Base-by-base conservation (phyloP, 2,797 vertebrate genomes). In the Lerista edwardsae region DNA sequence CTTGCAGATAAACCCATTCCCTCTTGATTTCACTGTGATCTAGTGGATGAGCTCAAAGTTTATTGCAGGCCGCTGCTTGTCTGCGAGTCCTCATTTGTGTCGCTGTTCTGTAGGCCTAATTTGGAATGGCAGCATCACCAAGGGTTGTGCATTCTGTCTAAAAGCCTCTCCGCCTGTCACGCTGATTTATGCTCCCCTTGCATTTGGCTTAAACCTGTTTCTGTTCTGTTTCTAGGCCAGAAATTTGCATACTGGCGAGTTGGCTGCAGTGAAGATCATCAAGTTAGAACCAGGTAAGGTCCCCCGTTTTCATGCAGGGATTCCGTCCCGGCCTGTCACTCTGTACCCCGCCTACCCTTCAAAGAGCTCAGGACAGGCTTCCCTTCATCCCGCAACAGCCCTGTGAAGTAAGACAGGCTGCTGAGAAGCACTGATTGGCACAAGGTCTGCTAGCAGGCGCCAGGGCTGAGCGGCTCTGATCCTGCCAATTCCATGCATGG, bases 211-310 rank as follows among this genome's bases (percentile, higher is more conserved):
- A 92, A 92, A 44, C 51, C 0, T 23, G 17, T 88, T 47, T 90
- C 89, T 34, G 68, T 88, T 95, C 89, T 95, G 39, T 91, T 97
- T 94, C 4, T 96, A 99, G 99, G 99, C 99, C 90, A 97, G 98
- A 94, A 99, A 99, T 94, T 95, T 99, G 90, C 96, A 98, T 85
- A 99, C 97, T 0, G 98, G 98, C 94, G 98, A 99, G 82, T 95
- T 99, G 88, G 98, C 98, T 91, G 99, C 99, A 88, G 98, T 99
- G 89, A 99, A 99, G 97, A 98, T 99, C 92, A 99, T 99, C 91
- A 99, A 99, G 93, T 94, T 99, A 95, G 99, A 99, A 92, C 98
- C 97, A 94, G 98, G 99, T 99, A 96, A 97, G 97, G 19, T 95
- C 86, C 15, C 86, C 57, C 90, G 51, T 23, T 79, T 72, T 15